Conservation (phyloP, 2,113 vertebrate species). For the Camelus bactrianus region DNA sequence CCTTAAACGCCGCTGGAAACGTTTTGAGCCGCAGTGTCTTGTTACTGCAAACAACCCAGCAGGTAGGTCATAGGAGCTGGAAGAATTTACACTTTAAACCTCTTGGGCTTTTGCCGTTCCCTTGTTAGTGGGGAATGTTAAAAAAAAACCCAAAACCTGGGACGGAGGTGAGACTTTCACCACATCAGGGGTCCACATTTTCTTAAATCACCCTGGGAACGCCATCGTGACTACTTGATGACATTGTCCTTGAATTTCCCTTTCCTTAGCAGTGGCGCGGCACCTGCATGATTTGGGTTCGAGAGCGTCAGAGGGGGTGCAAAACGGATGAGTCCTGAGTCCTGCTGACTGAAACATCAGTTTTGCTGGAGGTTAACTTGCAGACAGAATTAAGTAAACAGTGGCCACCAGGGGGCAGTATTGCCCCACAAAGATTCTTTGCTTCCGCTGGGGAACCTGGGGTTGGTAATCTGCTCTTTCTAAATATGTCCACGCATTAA, state of each 20-base stretch:
- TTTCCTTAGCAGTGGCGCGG: background rate
- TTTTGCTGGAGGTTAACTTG: accelerated
- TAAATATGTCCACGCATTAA: accelerated
- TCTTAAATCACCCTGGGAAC: background rate
- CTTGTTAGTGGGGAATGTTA: background rate
- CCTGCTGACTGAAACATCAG: accelerated
- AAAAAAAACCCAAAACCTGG: background rate
- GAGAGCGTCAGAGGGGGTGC: background rate
- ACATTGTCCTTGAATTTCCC: background rate
- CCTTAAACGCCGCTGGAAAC: background rate
- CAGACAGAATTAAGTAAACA: background rate
- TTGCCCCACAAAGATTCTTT: background rate
- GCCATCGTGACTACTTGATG: background rate
- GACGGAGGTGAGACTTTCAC: background rate
- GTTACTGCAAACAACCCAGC: background rate
- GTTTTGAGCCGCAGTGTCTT: background rate
- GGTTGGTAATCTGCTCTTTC: background rate
- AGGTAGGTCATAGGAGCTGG: background rate
- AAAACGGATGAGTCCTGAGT: accelerated
- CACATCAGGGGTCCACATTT: accelerated
- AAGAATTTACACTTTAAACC: background rate
- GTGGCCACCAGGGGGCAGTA: slow-evolving; percentile 42
- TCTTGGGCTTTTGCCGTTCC: background rate
- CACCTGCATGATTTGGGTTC: background rate
- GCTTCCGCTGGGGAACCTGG: accelerated